These are phyloP conservation scores for Scaptomyza cyrtandrae DNA, from an alignment of 2,888 invertebrate species.

Conservation along the genomic window DNA sequence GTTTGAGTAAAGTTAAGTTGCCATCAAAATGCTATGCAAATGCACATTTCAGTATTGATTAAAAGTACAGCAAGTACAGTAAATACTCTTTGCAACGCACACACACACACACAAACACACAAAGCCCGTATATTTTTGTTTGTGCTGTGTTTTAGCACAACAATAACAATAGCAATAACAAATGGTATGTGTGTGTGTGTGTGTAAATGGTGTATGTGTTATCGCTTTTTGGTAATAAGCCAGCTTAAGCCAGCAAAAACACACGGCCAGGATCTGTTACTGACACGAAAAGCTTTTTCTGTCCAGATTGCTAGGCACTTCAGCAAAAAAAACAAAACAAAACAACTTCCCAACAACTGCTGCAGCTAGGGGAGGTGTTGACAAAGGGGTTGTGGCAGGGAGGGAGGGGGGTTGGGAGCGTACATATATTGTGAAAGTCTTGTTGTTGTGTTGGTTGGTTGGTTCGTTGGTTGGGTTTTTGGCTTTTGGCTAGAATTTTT, in stretches of 20 bases:
- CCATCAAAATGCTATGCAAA: constrained; percentile 7
- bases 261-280: constrained; percentile 60
- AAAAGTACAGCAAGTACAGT: constrained; percentile 3
- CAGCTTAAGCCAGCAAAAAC: constrained; percentile 53
- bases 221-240: constrained; percentile 59
- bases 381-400: neutral
- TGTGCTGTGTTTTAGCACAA: no score
- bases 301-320: constrained; percentile 58
- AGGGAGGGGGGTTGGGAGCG: neutral
- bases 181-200: neutral
- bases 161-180: neutral
- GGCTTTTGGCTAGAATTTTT: constrained; percentile 14
- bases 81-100: constrained; percentile 2
- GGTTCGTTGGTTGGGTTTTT: constrained; percentile 10
- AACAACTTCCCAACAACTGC: neutral
- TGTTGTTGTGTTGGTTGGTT: neutral
- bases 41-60: constrained; percentile 25
- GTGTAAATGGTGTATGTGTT: constrained; percentile 36
- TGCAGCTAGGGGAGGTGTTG: neutral
- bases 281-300: constrained; percentile 63
- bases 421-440: neutral
- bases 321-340: neutral
- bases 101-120: no score
- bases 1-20: no score
- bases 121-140: no score